Conservation (phyloP, 1,140 invertebrate species). For the Penaeus indicus region DNA sequence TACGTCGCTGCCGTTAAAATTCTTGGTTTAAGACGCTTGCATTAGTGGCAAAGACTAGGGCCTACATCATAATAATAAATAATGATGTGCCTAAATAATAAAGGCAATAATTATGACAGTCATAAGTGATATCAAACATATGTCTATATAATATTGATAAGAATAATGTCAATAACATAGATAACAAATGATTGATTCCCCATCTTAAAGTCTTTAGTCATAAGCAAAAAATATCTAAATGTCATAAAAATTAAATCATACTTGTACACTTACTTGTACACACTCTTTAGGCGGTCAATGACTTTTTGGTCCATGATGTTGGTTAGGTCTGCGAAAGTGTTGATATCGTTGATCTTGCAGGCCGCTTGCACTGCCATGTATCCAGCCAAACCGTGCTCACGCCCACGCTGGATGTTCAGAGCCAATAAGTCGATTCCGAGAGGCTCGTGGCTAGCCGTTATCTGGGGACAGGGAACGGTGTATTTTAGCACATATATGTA, state of each 20-base stretch:
- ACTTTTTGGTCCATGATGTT: not conserved
- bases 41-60: not conserved
- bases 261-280: slow-evolving; percentile 13
- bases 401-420: slow-evolving; percentile 20
- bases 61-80: not conserved
- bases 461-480: too few species aligned
- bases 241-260: not conserved
- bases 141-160: too few species aligned
- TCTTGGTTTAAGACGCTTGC: not conserved
- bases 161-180: too few species aligned
- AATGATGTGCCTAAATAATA: too few species aligned
- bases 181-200: not conserved
- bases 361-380: slow-evolving; percentile 66
- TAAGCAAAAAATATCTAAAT: not conserved
- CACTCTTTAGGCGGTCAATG: not conserved
- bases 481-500: too few species aligned
- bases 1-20: slow-evolving; percentile 70
- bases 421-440: slow-evolving; percentile 16
- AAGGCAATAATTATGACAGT: too few species aligned
- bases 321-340: slow-evolving; percentile 18
- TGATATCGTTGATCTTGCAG: slow-evolving; percentile 60
- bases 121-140: too few species aligned
- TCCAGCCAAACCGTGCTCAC: slow-evolving; percentile 60
- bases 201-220: not conserved
- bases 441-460: too few species aligned